Percentiles rank a stretch among this genome's conserved stretches.
These are phyloP conservation scores for Mythimna loreyi DNA, from an alignment of 2,888 invertebrate genomes.

Conservation along the genomic window DNA sequence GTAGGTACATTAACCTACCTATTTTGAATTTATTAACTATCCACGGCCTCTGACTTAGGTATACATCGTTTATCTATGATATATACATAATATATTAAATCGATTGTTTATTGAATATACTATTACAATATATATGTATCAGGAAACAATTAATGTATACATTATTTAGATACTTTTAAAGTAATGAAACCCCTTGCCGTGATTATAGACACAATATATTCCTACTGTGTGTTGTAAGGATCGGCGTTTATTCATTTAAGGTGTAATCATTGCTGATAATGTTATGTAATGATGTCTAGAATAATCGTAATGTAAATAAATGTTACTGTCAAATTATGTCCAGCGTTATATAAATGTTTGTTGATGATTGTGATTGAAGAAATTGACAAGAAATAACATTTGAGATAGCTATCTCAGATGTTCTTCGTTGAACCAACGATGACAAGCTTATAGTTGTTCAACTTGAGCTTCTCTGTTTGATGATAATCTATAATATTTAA, in stretches of 20 bases:
- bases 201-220: constrained; percentile 6
- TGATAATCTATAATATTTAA: background rate
- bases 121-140: constrained; percentile 13
- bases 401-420: background rate
- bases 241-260: constrained; percentile 8
- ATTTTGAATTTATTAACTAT: constrained; percentile 41
- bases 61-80: constrained; percentile 23
- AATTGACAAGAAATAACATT: constrained; percentile 6
- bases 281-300: constrained; percentile 27
- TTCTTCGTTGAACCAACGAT: background rate
- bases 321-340: constrained; percentile 35
- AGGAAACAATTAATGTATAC: background rate
- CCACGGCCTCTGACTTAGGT: constrained; percentile 48
- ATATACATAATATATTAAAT: constrained; percentile 2
- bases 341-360: constrained; percentile 17
- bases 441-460: background rate
- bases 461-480: background rate
- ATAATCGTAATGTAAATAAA: constrained; percentile 24
- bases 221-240: constrained; percentile 3
- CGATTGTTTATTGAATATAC: constrained; percentile 7
- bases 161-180: constrained; percentile 1
- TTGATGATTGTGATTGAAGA: constrained; percentile 9
- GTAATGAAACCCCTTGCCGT: background rate
- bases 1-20: constrained; percentile 10
- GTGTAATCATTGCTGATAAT: constrained; percentile 18